Conservation (phyloP, 1,140 invertebrate species). For the Meloidogyne exigua region DNA sequence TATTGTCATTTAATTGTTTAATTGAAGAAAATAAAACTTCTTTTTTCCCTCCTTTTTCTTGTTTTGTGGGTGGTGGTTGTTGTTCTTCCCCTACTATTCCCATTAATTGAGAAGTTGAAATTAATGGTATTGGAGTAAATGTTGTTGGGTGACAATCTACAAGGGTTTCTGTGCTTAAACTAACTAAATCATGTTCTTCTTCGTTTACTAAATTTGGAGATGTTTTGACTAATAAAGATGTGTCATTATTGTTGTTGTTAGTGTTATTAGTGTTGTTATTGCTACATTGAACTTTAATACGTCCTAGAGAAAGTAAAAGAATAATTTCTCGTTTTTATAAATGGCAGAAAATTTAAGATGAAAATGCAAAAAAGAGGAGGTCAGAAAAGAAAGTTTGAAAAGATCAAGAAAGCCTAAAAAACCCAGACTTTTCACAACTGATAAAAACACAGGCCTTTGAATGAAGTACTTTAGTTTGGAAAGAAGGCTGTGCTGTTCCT, state of each 20-base stretch:
- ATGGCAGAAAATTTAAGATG: too few species aligned
- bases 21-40: background rate
- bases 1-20: background rate
- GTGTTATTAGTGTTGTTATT: background rate
- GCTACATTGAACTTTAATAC: slow-evolving; percentile 47
- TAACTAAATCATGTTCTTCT: slow-evolving; percentile 28
- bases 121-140: too few species aligned
- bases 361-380: too few species aligned
- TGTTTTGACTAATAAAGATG: background rate
- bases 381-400: too few species aligned
- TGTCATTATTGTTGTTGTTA: background rate
- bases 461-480: too few species aligned
- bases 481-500: too few species aligned
- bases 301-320: slow-evolving; percentile 33
- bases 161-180: slow-evolving; percentile 33
- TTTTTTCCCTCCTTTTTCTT: background rate
- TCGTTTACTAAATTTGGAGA: slow-evolving; percentile 17
- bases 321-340: too few species aligned
- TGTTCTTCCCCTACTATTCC: background rate
- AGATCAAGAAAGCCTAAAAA: too few species aligned
- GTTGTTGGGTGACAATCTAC: slow-evolving; percentile 35
- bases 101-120: background rate
- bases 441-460: too few species aligned
- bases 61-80: background rate
- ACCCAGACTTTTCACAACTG: too few species aligned